Evolutionary conservation across 2,113 vertebrate genomes (phyloP).

Genomic region (Enhydra lutris): DNA sequence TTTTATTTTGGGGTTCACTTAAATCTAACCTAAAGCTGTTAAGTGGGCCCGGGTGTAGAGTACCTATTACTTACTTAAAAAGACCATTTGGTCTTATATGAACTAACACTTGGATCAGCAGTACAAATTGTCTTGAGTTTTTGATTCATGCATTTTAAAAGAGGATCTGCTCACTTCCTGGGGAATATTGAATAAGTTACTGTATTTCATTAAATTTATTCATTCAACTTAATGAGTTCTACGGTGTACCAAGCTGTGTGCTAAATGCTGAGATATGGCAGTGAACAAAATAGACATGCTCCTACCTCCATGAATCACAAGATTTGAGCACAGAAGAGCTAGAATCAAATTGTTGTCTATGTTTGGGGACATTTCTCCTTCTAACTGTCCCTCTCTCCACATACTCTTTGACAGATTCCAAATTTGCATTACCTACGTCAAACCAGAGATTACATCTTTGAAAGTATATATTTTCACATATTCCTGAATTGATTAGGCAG

Average conservation of each 20-base stretch:
- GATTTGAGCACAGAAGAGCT: background rate
- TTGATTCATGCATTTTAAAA: conserved; percentile 28
- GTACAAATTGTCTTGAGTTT: conserved; percentile 1
- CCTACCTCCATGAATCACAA: background rate
- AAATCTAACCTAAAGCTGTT: background rate
- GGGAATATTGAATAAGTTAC: background rate
- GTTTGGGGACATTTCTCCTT: background rate
- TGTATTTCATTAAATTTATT: background rate
- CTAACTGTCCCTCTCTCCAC: background rate
- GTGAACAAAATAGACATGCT: background rate
- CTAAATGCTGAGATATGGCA: background rate
- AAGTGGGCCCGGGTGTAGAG: background rate
- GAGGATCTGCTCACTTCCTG: background rate
- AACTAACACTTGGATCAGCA: background rate
- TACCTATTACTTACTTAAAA: conserved; percentile 28
- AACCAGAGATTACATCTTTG: background rate
- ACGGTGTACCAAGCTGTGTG: background rate
- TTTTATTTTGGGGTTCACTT: conserved; percentile 38
- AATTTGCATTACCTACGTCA: background rate
- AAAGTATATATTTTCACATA: background rate
- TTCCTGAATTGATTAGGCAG: background rate
- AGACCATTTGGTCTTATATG: background rate
- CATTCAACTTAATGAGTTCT: conserved; percentile 19
- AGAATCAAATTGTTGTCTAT: background rate
- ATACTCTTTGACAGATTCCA: background rate